These are phyloP conservation scores for Drosophila tanythrix DNA, from an alignment of 2,888 invertebrate species.

Conservation along the genomic window DNA sequence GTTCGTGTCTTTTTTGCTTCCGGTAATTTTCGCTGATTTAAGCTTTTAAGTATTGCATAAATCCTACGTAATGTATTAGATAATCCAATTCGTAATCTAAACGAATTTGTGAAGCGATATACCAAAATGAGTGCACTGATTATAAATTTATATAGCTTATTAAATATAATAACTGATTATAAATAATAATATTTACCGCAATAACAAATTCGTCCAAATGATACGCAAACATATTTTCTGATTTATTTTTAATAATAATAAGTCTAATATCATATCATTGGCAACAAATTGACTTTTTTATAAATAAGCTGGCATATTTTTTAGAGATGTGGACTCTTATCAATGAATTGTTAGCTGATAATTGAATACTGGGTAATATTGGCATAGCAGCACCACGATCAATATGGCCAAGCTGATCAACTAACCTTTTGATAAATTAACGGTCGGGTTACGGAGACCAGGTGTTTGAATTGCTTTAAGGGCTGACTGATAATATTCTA, in stretches of 20 bases:
- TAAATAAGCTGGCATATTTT: not conserved
- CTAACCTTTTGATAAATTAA: not conserved
- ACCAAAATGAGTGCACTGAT: not conserved
- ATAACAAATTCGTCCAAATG: not conserved
- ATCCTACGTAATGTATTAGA: not conserved
- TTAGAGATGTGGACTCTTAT: slow-evolving; percentile 1
- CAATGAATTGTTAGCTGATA: not conserved
- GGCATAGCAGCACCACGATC: not conserved
- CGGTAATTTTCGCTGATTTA: not conserved
- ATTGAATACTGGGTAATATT: not conserved
- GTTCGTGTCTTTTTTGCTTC: not conserved
- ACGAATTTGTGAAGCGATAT: not conserved
- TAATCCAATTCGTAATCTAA: not conserved
- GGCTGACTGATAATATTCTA: not conserved
- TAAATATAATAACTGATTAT: not conserved
- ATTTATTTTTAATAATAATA: slow-evolving; percentile 3
- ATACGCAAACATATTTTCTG: slow-evolving; percentile 5
- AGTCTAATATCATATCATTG: slow-evolving; percentile 8
- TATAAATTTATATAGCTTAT: not conserved
- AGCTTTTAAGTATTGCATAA: not conserved
- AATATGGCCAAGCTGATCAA: not conserved
- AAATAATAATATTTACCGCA: slow-evolving; percentile 1
- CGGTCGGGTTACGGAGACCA: not conserved
- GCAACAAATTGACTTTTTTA: slow-evolving; percentile 3
- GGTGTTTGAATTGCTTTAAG: not conserved